Evolutionary conservation across 2,113 vertebrate species (phyloP), one percentile per base, ranked within the genome.

Genomic region (Rallus limicola): DNA sequence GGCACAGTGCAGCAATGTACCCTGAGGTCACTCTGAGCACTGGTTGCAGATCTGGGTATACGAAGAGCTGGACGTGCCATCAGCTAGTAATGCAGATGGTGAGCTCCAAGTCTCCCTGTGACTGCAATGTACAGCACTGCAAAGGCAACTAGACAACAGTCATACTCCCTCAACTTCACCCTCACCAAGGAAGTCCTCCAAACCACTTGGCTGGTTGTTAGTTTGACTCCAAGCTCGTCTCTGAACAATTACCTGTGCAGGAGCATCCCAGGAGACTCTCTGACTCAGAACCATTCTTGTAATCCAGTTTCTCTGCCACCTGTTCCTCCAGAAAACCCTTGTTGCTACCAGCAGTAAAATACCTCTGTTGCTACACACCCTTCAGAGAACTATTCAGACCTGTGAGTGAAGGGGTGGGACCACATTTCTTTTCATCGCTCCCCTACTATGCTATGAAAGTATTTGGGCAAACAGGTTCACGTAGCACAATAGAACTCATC

Each of bases 261-360:
- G 13, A 84, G 33, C 31, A 90, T 38, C 55, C 19, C 64, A 77
- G 40, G 42, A 84, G 17, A 63, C 71, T 81, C 55, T 44, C 20
- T 91, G 88, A 95, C 60, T 92, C 92, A 95, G 80, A 77, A 69
- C 5, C 55, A 63, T 14, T 58, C 56, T 70, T 59, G 68, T 53
- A 82, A 92, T 88, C 58, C 42, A 59, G 40, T 68, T 84, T 80
- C 58, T 93, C 50, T 80, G n/a, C 58, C 76, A 87, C 63, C 63
- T 77, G 58, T 40, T 89, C 44, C 53, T 82, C 81, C 59, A 82
- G 81, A 91, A 89, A 85, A 80, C 7, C 28, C 36, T 28, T 79
- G 48, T 67, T 87, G 50, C 65, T 87, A 91, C 63, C 53, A 94
- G 84, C n/a, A 77, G 25, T 76, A 92, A 71, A 92, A 79, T 64